Evolutionary conservation across 1,140 invertebrate species (phyloP).

Genomic region (Chelonus insularis): DNA sequence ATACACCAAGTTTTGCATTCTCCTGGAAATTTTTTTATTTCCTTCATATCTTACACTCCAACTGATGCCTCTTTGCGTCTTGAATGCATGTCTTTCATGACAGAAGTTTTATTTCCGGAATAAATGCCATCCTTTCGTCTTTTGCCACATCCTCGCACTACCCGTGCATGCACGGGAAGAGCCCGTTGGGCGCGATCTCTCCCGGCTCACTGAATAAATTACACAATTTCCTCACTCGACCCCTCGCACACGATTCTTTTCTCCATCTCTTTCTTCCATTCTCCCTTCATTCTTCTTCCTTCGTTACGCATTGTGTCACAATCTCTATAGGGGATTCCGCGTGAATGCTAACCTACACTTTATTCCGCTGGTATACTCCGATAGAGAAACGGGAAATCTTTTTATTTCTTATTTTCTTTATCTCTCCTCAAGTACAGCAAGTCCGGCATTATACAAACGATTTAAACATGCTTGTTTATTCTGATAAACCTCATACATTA

Average conservation of each 20-base stretch:
- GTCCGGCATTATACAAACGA: too few species aligned
- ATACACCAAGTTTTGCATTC: too few species aligned
- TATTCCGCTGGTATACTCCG: background rate
- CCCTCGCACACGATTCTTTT: slow-evolving; percentile 2
- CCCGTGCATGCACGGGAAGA: slow-evolving; percentile 12
- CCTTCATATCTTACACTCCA: too few species aligned
- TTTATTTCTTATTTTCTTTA: slow-evolving; percentile 6
- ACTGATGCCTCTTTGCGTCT: background rate
- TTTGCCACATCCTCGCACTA: slow-evolving; percentile 3
- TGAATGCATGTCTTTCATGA: slow-evolving; percentile 6
- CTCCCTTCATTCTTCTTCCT: background rate
- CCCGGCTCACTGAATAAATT: slow-evolving; percentile 40
- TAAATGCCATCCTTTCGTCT: slow-evolving; percentile 7
- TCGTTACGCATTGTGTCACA: slow-evolving; percentile 27
- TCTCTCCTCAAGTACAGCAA: too few species aligned
- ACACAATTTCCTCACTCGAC: slow-evolving; percentile 37
- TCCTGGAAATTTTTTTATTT: too few species aligned
- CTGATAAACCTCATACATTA: too few species aligned
- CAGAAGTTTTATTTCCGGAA: slow-evolving; percentile 26
- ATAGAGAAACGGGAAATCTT: background rate
- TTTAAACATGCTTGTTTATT: too few species aligned
- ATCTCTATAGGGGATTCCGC: background rate
- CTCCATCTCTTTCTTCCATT: background rate
- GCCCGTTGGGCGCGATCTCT: slow-evolving; percentile 27
- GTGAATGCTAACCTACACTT: slow-evolving; percentile 19